Percentiles rank a stretch among this genome's conserved stretches.
Conservation (phyloP, 2,113 vertebrate genomes). For the Thunnus thynnus region DNA sequence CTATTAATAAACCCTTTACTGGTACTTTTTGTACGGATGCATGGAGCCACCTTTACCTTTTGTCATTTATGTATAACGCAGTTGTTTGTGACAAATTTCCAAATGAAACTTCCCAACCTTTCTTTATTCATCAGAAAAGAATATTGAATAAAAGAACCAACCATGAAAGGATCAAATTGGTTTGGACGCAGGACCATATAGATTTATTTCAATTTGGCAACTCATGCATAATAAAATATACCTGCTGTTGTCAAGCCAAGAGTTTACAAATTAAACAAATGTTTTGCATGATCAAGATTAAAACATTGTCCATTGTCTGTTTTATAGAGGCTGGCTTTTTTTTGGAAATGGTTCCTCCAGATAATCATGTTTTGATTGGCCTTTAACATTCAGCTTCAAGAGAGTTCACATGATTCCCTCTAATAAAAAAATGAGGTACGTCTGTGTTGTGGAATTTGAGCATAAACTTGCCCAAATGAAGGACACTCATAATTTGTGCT, state of each 20-base stretch:
- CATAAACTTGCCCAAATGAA: conserved; percentile 26
- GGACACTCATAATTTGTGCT: conserved; percentile 52
- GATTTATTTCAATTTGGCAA: conserved; percentile 21
- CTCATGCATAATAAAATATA: conserved; percentile 28
- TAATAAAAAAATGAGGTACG: conserved; percentile 43
- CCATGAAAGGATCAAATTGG: not conserved
- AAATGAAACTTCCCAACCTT: not conserved
- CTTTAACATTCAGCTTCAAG: conserved; percentile 16
- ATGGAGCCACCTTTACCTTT: too few species aligned
- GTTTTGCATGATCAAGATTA: not conserved
- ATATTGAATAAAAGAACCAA: not conserved
- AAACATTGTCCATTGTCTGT: not conserved
- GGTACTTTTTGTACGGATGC: not conserved
- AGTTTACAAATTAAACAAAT: not conserved
- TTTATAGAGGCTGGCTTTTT: conserved; percentile 1
- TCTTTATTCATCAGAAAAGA: not conserved
- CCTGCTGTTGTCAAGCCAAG: not conserved
- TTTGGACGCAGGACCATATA: conserved; percentile 8
- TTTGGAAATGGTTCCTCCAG: not conserved
- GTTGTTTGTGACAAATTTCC: not conserved
- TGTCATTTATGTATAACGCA: not conserved
- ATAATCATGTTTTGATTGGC: not conserved
- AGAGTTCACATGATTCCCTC: not conserved
- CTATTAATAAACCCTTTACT: not conserved
- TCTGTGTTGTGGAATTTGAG: conserved; percentile 34